Conservation (phyloP, 2,113 vertebrate species). For the Dicentrarchus labrax region DNA sequence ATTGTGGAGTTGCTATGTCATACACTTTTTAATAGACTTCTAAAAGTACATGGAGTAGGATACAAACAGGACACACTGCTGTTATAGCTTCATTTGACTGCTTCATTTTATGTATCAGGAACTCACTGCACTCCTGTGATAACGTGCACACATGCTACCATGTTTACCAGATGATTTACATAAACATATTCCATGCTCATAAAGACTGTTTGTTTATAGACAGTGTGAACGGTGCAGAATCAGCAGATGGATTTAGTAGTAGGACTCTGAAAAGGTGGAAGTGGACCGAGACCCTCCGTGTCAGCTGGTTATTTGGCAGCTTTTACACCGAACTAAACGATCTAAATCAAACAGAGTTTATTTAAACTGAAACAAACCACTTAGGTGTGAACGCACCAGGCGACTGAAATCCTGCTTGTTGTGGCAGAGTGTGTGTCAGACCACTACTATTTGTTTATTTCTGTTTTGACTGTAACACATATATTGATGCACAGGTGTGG, state of each 20-base stretch:
- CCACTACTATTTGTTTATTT: not conserved
- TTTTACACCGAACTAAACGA: not conserved
- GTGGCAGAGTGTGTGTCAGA: not conserved
- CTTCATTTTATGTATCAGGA: too few species aligned
- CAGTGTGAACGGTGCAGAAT: too few species aligned
- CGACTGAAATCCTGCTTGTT: too few species aligned
- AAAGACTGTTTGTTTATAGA: too few species aligned
- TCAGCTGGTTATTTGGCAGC: too few species aligned
- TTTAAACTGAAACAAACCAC: too few species aligned
- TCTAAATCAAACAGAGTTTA: not conserved
- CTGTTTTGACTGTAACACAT: not conserved
- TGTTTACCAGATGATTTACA: not conserved
- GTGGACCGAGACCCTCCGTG: too few species aligned
- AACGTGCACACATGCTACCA: not conserved
- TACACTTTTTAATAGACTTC: not conserved
- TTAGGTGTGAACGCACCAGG: too few species aligned
- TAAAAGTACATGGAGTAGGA: not conserved
- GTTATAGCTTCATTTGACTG: not conserved
- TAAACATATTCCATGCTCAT: not conserved
- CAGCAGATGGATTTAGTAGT: not conserved
- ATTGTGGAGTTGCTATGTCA: not conserved
- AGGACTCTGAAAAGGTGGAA: too few species aligned
- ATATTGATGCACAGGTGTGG: slow-evolving; percentile 89
- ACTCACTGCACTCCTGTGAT: not conserved
- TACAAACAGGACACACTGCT: not conserved